A percentile compares a stretch with the other conserved stretches of the same genome.
These are phyloP conservation scores for Sebastes melanostomus DNA, from an alignment of 2,797 vertebrate species.

Conservation along the genomic window DNA sequence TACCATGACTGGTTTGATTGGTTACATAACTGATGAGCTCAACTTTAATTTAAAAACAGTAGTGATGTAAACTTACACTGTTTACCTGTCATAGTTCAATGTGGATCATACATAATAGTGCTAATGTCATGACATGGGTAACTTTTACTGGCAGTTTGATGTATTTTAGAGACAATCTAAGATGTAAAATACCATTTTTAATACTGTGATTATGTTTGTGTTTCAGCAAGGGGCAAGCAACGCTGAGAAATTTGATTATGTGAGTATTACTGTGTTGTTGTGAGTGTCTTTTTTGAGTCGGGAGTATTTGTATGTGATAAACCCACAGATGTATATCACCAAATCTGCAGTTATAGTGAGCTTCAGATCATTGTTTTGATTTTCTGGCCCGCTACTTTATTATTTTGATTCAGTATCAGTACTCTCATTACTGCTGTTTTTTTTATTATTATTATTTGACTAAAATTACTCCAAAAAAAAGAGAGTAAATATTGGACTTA, in stretches of 20 bases:
- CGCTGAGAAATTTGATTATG: slow-evolving; percentile 98
- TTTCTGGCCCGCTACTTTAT: too few species aligned
- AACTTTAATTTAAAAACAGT: neutral
- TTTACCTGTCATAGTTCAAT: slow-evolving; percentile 23
- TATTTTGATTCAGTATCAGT: too few species aligned
- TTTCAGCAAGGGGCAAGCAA: slow-evolving; percentile 96
- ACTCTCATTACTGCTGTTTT: too few species aligned
- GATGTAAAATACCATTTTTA: neutral
- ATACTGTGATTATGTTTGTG: slow-evolving; percentile 49
- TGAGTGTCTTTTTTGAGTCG: neutral
- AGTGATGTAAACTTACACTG: slow-evolving; percentile 15
- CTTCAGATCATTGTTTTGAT: too few species aligned
- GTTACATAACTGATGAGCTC: slow-evolving; percentile 32
- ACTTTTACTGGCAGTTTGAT: neutral
- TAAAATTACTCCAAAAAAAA: too few species aligned
- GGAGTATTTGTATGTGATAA: neutral
- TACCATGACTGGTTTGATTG: slow-evolving; percentile 29
- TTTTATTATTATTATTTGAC: too few species aligned
- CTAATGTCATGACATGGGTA: slow-evolving; percentile 14
- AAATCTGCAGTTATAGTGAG: neutral
- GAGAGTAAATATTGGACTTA: too few species aligned
- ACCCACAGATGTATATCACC: too few species aligned
- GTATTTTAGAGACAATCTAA: neutral
- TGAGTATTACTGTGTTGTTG: slow-evolving; percentile 80
- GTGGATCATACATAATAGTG: slow-evolving; percentile 3